phyloP scores from a whole-genome alignment of 1,140 invertebrate species.

The Heliothis virescens region DNA sequence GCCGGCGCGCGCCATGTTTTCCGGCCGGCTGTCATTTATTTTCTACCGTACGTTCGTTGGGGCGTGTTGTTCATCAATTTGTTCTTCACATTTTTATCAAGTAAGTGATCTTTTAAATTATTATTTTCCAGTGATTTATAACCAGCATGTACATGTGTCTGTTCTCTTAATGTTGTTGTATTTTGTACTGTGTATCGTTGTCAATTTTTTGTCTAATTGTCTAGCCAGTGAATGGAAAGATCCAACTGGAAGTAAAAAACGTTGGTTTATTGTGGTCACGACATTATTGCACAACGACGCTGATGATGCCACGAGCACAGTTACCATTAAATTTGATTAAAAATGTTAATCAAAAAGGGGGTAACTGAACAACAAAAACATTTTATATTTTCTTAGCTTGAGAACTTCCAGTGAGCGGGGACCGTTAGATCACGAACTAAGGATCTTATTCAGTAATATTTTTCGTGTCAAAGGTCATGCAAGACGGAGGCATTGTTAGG shows the following conservation, averaged over 20 bases:
- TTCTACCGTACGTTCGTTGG: not conserved
- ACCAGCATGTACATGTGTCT: not conserved
- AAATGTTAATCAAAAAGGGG: too few relatives aligned
- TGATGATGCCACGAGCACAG: constrained; percentile 21
- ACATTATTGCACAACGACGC: constrained; percentile 16
- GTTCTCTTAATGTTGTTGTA: not conserved
- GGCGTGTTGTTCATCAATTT: constrained; percentile 19
- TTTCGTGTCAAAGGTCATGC: constrained; percentile 67
- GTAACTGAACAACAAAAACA: too few relatives aligned
- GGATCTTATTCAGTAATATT: constrained; percentile 10
- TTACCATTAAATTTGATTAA: too few relatives aligned
- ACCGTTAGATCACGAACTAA: not conserved
- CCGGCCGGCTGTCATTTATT: constrained; percentile 52
- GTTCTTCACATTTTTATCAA: constrained; percentile 32
- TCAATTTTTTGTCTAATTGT: constrained; percentile 1
- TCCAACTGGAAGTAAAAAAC: constrained; percentile 42
- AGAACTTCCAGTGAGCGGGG: too few relatives aligned
- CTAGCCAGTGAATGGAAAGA: constrained; percentile 33
- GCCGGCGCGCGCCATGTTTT: constrained; percentile 45
- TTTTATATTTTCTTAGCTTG: too few relatives aligned
- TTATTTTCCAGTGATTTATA: not conserved
- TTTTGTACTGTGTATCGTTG: not conserved
- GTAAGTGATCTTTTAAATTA: constrained; percentile 41
- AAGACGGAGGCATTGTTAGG: constrained; percentile 64
- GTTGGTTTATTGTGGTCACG: constrained; percentile 33